Evolutionary conservation across 2,797 vertebrate species (phyloP).

Genomic region (Catharus ustulatus): DNA sequence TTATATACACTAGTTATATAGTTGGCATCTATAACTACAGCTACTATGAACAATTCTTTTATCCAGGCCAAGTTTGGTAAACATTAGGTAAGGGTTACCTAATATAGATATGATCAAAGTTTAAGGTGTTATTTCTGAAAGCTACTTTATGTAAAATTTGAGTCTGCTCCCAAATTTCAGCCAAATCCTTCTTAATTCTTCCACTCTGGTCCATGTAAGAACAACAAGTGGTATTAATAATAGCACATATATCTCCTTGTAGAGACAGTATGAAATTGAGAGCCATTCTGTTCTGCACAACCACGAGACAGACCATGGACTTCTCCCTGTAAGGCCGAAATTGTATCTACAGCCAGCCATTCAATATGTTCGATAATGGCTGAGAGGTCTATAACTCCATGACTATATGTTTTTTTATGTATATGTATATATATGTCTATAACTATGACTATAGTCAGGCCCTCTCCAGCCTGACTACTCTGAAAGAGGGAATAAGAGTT

Average conservation of each 20-base stretch:
- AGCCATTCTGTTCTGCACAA: not conserved
- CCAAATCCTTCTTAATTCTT: not conserved
- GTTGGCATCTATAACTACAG: not conserved
- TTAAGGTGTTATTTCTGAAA: not conserved
- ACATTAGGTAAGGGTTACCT: not conserved
- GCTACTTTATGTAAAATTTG: not conserved
- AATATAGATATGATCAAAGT: not conserved
- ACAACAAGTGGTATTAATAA: not conserved
- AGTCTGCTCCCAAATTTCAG: not conserved
- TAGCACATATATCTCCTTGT: not conserved
- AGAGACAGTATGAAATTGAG: not conserved
- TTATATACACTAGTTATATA: not conserved
- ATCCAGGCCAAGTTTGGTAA: not conserved
- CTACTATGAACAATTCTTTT: not conserved
- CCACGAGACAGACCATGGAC: not conserved
- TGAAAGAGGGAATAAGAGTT: not conserved
- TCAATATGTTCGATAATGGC: not conserved
- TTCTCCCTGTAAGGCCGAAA: not conserved
- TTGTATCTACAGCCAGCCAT: too few species aligned
- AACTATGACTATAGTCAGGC: too few species aligned
- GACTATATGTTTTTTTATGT: too few species aligned
- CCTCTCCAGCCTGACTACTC: not conserved
- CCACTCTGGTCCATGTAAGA: not conserved
- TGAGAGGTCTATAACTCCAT: not conserved
- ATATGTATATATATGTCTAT: too few species aligned